Percentiles rank a stretch among this genome's conserved stretches.
Conservation (phyloP, 2,888 invertebrate genomes). For the Cepaea hortensis region DNA sequence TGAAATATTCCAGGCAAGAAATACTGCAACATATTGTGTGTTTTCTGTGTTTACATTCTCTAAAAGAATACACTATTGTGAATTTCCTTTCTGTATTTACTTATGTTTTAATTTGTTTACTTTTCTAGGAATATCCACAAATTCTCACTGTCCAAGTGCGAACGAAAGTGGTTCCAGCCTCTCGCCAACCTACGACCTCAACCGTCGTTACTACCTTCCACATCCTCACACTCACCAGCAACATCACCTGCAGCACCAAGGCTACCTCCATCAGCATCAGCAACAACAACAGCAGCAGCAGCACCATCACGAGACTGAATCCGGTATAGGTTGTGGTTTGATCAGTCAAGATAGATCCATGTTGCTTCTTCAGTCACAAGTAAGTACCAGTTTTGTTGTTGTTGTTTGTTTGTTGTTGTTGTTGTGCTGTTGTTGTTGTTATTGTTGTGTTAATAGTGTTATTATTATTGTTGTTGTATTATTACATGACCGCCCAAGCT, state of each 20-base stretch:
- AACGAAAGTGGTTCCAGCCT: conserved; percentile 49
- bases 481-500: too few species aligned
- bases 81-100: too few species aligned
- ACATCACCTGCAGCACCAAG: conserved; percentile 47
- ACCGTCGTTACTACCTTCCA: conserved; percentile 43
- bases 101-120: neutral
- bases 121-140: conserved; percentile 49
- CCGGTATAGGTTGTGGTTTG: conserved; percentile 17
- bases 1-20: too few species aligned
- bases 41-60: too few species aligned
- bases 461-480: neutral
- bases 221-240: conserved; percentile 52
- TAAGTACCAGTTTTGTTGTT: conserved; percentile 39
- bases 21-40: too few species aligned
- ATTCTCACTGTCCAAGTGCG: conserved; percentile 53
- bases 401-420: too few species aligned
- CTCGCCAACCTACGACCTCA: conserved; percentile 50
- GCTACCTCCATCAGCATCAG: conserved; percentile 35
- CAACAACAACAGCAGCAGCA: conserved; percentile 37
- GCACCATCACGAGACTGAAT: conserved; percentile 56
- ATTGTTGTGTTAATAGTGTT: neutral
- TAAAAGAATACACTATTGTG: too few species aligned
- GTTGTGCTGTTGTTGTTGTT: neutral
- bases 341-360: conserved; percentile 60
- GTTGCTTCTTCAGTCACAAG: conserved; percentile 68